Percentiles rank a stretch among this genome's conserved stretches.
Evolutionary conservation across 2,888 invertebrate species (phyloP).

Genomic region (Drosophila mimetica): DNA sequence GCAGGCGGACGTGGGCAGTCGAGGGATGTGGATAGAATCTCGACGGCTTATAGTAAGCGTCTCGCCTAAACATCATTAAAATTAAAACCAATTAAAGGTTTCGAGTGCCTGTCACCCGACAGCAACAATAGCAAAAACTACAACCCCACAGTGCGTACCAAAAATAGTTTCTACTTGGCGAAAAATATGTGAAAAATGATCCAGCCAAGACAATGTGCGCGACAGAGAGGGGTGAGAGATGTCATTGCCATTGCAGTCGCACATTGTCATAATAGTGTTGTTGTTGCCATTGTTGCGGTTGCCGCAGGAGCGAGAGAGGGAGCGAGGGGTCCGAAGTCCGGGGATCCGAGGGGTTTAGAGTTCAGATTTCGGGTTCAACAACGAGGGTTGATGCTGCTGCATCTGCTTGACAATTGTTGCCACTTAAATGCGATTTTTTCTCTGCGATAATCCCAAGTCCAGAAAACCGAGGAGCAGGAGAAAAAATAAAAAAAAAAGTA

Average conservation of each 20-base stretch:
- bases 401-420: slow-evolving; percentile 53
- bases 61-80: slow-evolving; percentile 76
- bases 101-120: slow-evolving; percentile 57
- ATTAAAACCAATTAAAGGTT: slow-evolving; percentile 76
- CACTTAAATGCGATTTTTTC: slow-evolving; percentile 39
- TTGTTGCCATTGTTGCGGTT: slow-evolving; percentile 46
- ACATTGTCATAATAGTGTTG: slow-evolving; percentile 30
- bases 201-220: slow-evolving; percentile 17
- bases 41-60: slow-evolving; percentile 19
- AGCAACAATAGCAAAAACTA: slow-evolving; percentile 47
- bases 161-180: slow-evolving; percentile 75
- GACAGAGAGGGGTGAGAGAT: slow-evolving; percentile 32
- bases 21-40: background rate
- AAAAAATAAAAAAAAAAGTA: background rate
- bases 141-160: slow-evolving; percentile 37
- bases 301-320: slow-evolving; percentile 13
- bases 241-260: slow-evolving; percentile 70
- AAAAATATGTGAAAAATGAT: slow-evolving; percentile 57
- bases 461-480: slow-evolving; percentile 1
- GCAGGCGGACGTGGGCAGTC: slow-evolving; percentile 18
- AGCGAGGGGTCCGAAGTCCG: slow-evolving; percentile 5
- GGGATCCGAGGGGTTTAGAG: slow-evolving; percentile 11
- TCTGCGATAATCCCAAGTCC: slow-evolving; percentile 30
- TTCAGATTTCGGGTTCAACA: slow-evolving; percentile 48
- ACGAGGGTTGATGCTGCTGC: slow-evolving; percentile 40